These are phyloP conservation scores for Aselliscus stoliczkanus DNA, from an alignment of 2,797 vertebrate species.

Conservation along the genomic window DNA sequence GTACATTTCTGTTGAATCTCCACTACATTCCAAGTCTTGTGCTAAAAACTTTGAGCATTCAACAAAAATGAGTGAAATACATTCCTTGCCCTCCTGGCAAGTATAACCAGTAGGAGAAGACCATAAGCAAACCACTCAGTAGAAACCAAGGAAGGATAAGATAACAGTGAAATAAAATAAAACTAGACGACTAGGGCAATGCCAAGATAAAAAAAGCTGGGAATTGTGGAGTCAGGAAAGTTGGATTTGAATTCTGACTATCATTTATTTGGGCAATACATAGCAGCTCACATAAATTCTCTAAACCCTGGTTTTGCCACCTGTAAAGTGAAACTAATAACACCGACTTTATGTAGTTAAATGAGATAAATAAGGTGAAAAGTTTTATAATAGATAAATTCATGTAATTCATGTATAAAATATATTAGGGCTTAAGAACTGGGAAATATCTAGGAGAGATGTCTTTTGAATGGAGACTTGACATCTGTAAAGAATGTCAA, in stretches of 20 bases:
- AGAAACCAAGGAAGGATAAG: not conserved
- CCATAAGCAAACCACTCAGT: not conserved
- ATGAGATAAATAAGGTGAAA: not conserved
- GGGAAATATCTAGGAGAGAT: not conserved
- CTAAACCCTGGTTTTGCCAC: not conserved
- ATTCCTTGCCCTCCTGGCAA: not conserved
- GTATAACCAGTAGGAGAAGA: not conserved
- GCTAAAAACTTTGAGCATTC: not conserved
- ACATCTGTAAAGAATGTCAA: not conserved
- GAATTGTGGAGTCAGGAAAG: not conserved
- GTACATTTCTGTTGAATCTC: not conserved
- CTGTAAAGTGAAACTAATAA: slow-evolving; percentile 18
- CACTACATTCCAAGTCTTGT: not conserved
- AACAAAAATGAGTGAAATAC: not conserved
- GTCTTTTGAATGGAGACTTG: not conserved
- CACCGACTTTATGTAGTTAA: not conserved
- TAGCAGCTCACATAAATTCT: not conserved
- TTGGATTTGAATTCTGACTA: not conserved
- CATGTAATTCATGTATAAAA: not conserved
- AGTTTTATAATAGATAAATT: not conserved
- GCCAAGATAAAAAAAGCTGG: not conserved
- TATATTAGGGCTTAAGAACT: not conserved
- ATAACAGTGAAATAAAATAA: not conserved
- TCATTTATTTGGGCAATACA: not conserved
- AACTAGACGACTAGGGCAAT: not conserved